Base-by-base conservation (phyloP, 1,140 invertebrate genomes). In the Danaus plexippus region DNA sequence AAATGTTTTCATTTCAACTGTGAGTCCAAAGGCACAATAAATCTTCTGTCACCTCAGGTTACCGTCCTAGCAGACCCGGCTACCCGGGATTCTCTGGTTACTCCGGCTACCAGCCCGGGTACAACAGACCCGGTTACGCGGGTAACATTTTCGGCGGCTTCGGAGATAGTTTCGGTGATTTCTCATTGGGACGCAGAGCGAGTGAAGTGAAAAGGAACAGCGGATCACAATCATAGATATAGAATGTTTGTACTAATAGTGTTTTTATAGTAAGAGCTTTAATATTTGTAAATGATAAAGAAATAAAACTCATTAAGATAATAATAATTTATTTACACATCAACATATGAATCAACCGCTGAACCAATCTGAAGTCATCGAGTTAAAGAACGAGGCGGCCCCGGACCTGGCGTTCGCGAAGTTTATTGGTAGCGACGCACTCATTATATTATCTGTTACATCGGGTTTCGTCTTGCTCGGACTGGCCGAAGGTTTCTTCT, bases 291-390 rank as follows among this genome's bases (percentile, higher is more conserved):
- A 11, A 54, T 43, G 18, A 41, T 41, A 10, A 12, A 50, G 50
- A 48, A 49, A 47, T 47, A 57, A 50, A 9, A 45, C 15, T 9
- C 10, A 11, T 50, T 32, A 57, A 55, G 62, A 59, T 62, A 66
- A 66, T 54, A 51, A 66, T 53, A 54, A 47, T 66, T 63, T 66
- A 66, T 66, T 66, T 45, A 62, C 67, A 64, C 7, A 32, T 32
- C 2, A 32, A 62, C 67, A 64, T 32, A 32, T 32, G 22, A 32
- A 32, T 32, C 22, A 32, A 32, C 22, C 22, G 22, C 22, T 32
- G 22, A 94, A 94, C 93, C 93, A 94, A 73, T 94, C 93, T 11
- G 91, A 92, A 4, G 93, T 92, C 90, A 94, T 92, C 2, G 91
- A 92, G 32, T 92, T 93, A 71, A 94, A 94, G 79, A 94, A 91